phyloP scores from a whole-genome alignment of 2,888 invertebrate species.

The Drosophila infuscata region DNA sequence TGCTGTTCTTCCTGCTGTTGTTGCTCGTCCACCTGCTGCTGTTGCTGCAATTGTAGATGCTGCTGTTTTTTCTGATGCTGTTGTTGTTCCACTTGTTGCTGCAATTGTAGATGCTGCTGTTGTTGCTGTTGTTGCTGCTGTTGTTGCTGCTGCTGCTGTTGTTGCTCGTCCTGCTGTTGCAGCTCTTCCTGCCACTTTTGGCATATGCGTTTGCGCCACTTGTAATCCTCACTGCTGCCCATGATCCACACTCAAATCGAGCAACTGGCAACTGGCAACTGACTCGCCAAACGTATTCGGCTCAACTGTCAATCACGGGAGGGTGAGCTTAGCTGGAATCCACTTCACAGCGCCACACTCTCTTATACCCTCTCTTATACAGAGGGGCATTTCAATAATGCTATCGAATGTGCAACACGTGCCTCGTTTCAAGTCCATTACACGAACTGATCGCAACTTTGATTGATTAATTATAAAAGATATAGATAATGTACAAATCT shows the following conservation, averaged over 20 bases:
- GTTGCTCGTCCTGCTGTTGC: constrained; percentile 9
- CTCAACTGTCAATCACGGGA: constrained; percentile 19
- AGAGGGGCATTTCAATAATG: not conserved
- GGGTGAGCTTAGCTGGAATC: not conserved
- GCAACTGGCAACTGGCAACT: constrained; percentile 12
- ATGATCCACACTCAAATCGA: constrained; percentile 19
- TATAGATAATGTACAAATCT: not conserved
- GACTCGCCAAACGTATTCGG: constrained; percentile 5
- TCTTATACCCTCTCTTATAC: not conserved
- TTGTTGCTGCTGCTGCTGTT: not conserved
- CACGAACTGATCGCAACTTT: not conserved
- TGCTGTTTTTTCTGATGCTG: not conserved
- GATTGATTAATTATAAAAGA: not conserved
- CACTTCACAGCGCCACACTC: not conserved
- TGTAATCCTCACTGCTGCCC: constrained; percentile 28
- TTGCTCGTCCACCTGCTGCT: not conserved
- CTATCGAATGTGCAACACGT: not conserved
- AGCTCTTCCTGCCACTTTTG: constrained; percentile 49
- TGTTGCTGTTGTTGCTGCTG: not conserved
- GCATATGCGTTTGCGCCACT: constrained; percentile 52
- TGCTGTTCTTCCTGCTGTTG: not conserved
- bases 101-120: not conserved
- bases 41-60: too few species aligned
- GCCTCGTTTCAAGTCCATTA: not conserved
- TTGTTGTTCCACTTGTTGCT: not conserved